A percentile compares a stretch with the other conserved stretches of the same genome.
These are phyloP conservation scores for Clamator glandarius DNA, from an alignment of 2,797 vertebrate species.

Conservation along the genomic window DNA sequence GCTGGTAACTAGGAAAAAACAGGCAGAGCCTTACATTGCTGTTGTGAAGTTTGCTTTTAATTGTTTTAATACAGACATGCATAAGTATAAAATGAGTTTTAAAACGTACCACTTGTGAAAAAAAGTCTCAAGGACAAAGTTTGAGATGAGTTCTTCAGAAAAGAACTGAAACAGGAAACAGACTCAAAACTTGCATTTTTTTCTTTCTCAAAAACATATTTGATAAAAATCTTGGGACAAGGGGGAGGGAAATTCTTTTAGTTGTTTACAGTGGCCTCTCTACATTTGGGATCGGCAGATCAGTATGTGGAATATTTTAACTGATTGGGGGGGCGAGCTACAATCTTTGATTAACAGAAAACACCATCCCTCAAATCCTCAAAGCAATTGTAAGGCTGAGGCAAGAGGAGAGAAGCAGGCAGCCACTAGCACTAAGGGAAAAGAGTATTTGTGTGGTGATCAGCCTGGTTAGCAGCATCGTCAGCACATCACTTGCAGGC, in stretches of 20 bases:
- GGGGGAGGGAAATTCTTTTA: not conserved
- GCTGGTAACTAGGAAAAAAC: not conserved
- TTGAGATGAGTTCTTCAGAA: slow-evolving; percentile 4
- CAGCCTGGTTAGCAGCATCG: not conserved
- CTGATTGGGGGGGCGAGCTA: not conserved
- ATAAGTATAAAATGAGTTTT: not conserved
- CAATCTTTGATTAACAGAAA: not conserved
- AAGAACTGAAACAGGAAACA: slow-evolving; percentile 25
- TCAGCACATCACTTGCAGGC: not conserved
- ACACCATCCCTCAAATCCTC: not conserved
- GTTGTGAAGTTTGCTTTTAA: not conserved
- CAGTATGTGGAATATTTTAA: not conserved
- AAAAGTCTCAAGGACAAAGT: not conserved
- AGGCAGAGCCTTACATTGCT: not conserved
- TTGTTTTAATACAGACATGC: not conserved
- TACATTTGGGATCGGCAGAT: not conserved
- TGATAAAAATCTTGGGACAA: not conserved
- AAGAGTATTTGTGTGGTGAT: rapidly evolving
- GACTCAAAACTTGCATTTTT: not conserved
- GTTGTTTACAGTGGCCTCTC: not conserved
- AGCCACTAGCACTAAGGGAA: not conserved
- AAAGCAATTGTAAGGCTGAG: not conserved
- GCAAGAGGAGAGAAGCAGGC: not conserved
- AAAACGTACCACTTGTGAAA: not conserved
- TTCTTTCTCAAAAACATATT: not conserved